Base-by-base conservation (phyloP, 2,888 invertebrate genomes). In the Pollenia angustigena region DNA sequence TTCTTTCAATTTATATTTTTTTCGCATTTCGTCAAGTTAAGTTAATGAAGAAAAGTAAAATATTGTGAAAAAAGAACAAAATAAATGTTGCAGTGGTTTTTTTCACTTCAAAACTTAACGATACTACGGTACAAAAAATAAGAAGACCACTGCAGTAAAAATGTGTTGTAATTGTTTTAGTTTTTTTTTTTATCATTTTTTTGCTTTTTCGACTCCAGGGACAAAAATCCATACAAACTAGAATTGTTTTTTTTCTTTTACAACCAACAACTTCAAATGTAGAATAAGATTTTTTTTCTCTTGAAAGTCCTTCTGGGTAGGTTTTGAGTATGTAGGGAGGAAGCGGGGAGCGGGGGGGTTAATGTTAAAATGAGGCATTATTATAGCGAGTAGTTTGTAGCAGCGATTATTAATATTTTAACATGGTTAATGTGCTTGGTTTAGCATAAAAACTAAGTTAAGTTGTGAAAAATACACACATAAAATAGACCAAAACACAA, bases 341-440 rank as follows among this genome's bases (percentile, higher is more conserved):
- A 62, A 54, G 52, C 44, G 12, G 16, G 46, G 40, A 23, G n/a
- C n/a, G 54, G 42, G 56, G 14, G 62, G 62, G n/a, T 54, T 56
- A 68, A 7, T 81, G 71, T 62, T 54, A 52, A 62, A 75, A 52
- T 72, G n/a, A 48, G 32, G n/a, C 52, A 23, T 50, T 79, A 69
- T 60, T 79, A 52, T 14, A 46, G 52, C 58, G n/a, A 69, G 32
- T 66, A 66, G 62, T 68, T 64, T 52, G 78, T 23, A 72, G 58
- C 54, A 81, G 71, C 56, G n/a, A 90, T 90, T 74, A 75, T 82
- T 91, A 91, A 90, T 89, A 90, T 91, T 90, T 90, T 91, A 91
- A 91, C 90, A 89, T 89, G 89, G 90, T 91, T 91, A 91, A 91
- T 91, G 89, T 89, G 91, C 91, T 91, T 90, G 89, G 90, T 85